A percentile compares a stretch with the other conserved stretches of the same genome.
Evolutionary conservation across 2,888 invertebrate genomes (phyloP).

Genomic region (Habrosyne pyritoides): DNA sequence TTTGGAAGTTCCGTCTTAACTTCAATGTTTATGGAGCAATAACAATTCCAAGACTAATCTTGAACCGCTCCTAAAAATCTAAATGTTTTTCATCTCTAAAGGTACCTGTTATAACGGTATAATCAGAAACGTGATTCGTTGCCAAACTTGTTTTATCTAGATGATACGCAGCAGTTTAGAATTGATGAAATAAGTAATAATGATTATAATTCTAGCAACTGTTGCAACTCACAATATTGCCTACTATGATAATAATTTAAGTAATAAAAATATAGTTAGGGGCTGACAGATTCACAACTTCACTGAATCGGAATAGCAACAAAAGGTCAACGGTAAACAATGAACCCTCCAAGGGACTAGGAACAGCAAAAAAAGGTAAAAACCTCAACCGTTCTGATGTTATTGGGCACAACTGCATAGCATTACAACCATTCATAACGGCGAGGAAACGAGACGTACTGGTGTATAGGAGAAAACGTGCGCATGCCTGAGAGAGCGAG

Average conservation of each 20-base stretch:
- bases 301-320: conserved; percentile 10
- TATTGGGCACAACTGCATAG: conserved; percentile 64
- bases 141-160: conserved; percentile 42
- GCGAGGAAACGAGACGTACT: conserved; percentile 65
- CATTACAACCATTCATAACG: conserved; percentile 71
- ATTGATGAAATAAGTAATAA: background rate
- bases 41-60: background rate
- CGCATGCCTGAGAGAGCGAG: conserved; percentile 73
- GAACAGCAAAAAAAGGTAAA: conserved; percentile 50
- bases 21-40: background rate
- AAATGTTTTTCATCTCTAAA: conserved; percentile 29
- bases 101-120: conserved; percentile 47
- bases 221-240: background rate
- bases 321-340: conserved; percentile 47
- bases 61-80: conserved; percentile 2
- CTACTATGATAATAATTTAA: background rate
- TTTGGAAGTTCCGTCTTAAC: background rate
- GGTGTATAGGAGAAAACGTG: conserved; percentile 61
- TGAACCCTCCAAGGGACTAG: conserved; percentile 38
- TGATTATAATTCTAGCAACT: background rate
- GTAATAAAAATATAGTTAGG: conserved; percentile 12
- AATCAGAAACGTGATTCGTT: conserved; percentile 44
- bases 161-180: conserved; percentile 12
- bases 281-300: conserved; percentile 6
- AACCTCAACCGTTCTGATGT: conserved; percentile 35